phyloP scores from a whole-genome alignment of 1,140 invertebrate species.

The Hyposmocoma kahamanoa region DNA sequence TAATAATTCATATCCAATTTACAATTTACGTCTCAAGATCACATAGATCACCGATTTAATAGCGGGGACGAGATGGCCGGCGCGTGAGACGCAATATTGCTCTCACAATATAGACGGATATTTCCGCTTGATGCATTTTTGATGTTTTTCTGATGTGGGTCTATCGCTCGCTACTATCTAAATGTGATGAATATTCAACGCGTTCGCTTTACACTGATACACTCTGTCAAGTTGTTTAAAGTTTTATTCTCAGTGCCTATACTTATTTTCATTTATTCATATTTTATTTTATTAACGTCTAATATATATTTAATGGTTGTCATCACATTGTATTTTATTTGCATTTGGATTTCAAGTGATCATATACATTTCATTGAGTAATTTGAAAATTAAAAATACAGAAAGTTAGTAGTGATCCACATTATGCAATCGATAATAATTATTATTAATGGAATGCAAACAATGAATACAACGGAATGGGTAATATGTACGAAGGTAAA shows the following conservation, averaged over 20 bases:
- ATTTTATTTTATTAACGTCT: not conserved
- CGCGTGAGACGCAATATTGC: conserved; percentile 49
- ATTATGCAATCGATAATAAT: no score
- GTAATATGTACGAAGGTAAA: not conserved
- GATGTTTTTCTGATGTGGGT: conserved; percentile 74
- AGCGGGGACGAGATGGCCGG: conserved; percentile 7
- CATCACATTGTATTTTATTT: not conserved
- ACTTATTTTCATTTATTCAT: not conserved
- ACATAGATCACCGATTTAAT: conserved; percentile 37
- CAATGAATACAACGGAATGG: not conserved
- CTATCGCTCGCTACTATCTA: conserved; percentile 69
- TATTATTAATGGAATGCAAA: no score
- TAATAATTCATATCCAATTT: conserved; percentile 16
- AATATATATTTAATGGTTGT: not conserved
- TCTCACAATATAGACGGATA: conserved; percentile 63
- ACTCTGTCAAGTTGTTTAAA: conserved; percentile 11
- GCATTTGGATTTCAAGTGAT: not conserved
- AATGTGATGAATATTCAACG: conserved; percentile 71
- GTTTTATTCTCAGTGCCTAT: not conserved
- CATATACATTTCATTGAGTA: no score
- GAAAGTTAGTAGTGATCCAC: no score
- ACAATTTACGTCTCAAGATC: conserved; percentile 16
- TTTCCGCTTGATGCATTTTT: conserved; percentile 74
- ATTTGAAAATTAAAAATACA: no score
- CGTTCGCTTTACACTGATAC: conserved; percentile 53